Conservation (phyloP, 2,797 vertebrate species). For the Smutsia temminckii region DNA sequence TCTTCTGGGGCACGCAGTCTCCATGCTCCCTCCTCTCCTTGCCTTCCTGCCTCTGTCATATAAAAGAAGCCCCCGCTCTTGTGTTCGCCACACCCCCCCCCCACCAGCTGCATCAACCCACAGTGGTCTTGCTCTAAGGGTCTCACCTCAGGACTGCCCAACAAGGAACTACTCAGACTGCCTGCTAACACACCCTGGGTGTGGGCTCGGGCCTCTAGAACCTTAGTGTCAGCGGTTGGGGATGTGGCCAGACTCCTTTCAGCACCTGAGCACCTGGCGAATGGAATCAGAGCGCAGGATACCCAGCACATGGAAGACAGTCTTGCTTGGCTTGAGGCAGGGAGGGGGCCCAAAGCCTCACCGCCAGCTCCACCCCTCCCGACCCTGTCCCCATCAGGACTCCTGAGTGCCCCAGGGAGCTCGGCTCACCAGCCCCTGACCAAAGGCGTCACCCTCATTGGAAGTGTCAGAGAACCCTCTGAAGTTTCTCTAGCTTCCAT, state of each 20-base stretch:
- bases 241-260: not conserved
- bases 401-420: not conserved
- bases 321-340: not conserved
- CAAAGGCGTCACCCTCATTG: not conserved
- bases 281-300: not conserved
- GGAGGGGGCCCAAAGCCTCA: not conserved
- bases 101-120: too few relatives aligned
- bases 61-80: not conserved
- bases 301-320: not conserved
- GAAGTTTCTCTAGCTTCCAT: not conserved
- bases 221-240: accelerated
- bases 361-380: not conserved
- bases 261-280: not conserved
- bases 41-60: not conserved
- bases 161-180: not conserved
- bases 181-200: not conserved
- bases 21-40: not conserved
- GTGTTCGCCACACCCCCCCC: not conserved
- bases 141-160: too few relatives aligned
- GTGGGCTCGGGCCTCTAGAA: not conserved
- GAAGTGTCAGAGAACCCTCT: not conserved
- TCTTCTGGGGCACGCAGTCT: not conserved
- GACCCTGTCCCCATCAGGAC: not conserved
- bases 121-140: not conserved
- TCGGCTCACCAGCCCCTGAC: not conserved